A percentile compares a stretch with the other conserved stretches of the same genome.
Evolutionary conservation across 1,140 invertebrate species (phyloP).

Genomic region (Agraylea sexmaculata): DNA sequence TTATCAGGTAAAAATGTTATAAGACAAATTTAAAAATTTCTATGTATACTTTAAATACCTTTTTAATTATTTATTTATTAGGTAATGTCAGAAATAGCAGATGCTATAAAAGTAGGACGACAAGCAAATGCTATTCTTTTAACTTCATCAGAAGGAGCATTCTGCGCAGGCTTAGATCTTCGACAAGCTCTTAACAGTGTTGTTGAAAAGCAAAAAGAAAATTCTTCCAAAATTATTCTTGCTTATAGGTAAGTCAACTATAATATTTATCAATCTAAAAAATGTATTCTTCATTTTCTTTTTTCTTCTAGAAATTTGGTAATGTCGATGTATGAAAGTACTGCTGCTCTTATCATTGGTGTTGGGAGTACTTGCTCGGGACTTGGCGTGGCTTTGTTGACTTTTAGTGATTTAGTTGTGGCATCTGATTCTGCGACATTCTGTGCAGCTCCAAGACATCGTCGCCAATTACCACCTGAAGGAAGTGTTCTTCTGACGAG

Average conservation of each 20-base stretch:
- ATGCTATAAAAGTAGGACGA: conserved; percentile 8
- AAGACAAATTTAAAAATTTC: too few relatives aligned
- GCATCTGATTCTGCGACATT: conserved; percentile 31
- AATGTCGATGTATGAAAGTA: conserved; percentile 10
- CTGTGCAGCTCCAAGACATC: conserved; percentile 17
- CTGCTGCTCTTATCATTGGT: conserved; percentile 17
- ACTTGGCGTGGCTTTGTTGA: conserved; percentile 27
- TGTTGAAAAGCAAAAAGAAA: conserved; percentile 8
- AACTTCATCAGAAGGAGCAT: conserved; percentile 8
- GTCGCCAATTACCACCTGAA: conserved; percentile 18
- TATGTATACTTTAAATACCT: too few relatives aligned
- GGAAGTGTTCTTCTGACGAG: conserved; percentile 10
- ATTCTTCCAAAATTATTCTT: conserved; percentile 9
- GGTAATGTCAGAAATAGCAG: conserved; percentile 14
- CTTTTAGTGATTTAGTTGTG: conserved; percentile 28
- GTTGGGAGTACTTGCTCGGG: conserved; percentile 28
- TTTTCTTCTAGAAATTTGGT: conserved; percentile 15
- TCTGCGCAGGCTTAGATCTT: conserved; percentile 17
- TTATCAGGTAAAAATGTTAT: conserved; percentile 12
- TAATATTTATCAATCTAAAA: conserved; percentile 1
- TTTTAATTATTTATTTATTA: too few relatives aligned
- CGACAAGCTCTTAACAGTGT: conserved; percentile 9
- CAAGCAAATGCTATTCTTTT: conserved; percentile 8
- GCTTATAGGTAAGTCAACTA: conserved; percentile 8
- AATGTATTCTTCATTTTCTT: not conserved